phyloP scores from a whole-genome alignment of 2,888 invertebrate species.

The Cryptus viduatorius region DNA sequence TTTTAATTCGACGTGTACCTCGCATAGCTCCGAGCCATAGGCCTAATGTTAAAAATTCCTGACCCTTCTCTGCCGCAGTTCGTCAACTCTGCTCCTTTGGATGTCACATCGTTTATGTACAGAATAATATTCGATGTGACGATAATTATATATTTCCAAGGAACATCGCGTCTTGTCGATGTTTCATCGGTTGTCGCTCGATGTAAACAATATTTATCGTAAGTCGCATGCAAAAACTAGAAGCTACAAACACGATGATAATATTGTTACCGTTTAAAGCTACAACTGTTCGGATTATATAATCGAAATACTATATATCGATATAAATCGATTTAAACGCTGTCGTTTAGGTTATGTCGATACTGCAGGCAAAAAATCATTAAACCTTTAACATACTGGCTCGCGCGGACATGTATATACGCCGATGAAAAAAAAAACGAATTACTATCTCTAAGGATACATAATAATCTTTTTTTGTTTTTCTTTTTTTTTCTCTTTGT shows the following conservation, averaged over 20 bases:
- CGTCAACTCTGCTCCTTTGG: neutral
- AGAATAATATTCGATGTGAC: conserved; percentile 49
- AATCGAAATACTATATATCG: conserved; percentile 35
- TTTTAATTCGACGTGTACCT: conserved; percentile 7
- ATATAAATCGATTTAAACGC: neutral
- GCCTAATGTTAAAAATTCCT: conserved; percentile 56
- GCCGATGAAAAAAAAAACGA: conserved; percentile 54
- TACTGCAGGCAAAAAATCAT: conserved; percentile 57
- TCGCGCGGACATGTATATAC: conserved; percentile 52
- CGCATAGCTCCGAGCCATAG: conserved; percentile 30
- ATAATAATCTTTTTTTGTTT: conserved; percentile 34
- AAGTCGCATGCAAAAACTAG: conserved; percentile 59
- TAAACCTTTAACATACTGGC: conserved; percentile 66
- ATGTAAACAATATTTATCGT: conserved; percentile 40
- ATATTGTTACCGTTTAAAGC: conserved; percentile 39
- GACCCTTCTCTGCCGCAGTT: conserved; percentile 61
- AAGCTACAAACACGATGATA: conserved; percentile 58
- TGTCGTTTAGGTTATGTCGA: conserved; percentile 26
- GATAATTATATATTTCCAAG: conserved; percentile 18
- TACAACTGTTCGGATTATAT: conserved; percentile 45
- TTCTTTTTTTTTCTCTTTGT: conserved; percentile 41
- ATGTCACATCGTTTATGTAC: conserved; percentile 5
- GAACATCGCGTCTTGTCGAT: conserved; percentile 16
- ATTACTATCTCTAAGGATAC: conserved; percentile 62
- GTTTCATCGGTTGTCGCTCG: conserved; percentile 14